Conservation (phyloP, 2,888 invertebrate genomes). For the Ditula angustiorana region DNA sequence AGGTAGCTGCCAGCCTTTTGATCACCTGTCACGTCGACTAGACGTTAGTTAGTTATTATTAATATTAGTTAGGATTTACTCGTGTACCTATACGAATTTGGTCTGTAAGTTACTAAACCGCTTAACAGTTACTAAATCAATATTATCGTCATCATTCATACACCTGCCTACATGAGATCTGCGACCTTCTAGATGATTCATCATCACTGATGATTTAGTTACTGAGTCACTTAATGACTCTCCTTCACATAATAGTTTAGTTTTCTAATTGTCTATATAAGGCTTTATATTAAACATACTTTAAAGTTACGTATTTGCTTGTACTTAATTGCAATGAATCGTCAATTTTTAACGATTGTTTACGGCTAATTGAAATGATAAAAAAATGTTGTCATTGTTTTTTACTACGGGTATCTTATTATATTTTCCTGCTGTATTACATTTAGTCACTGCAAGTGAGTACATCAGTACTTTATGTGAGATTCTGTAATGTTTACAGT, state of each 20-base stretch:
- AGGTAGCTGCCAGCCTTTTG: no score
- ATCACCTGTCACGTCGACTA: no score
- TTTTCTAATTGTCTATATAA: constrained; percentile 1
- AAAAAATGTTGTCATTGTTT: background rate
- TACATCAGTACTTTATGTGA: no score
- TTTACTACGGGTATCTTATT: no score
- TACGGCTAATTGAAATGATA: background rate
- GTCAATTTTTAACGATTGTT: background rate
- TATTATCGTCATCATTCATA: constrained; percentile 33
- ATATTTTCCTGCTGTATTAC: no score
- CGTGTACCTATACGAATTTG: no score
- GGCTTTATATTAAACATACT: no score
- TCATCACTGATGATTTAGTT: constrained; percentile 15
- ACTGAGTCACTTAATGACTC: constrained; percentile 29
- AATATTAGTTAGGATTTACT: no score
- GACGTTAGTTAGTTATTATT: no score
- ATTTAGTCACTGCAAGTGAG: no score
- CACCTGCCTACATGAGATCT: constrained; percentile 25
- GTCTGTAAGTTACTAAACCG: background rate
- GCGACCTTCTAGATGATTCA: constrained; percentile 2
- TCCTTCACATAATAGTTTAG: background rate
- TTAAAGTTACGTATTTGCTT: no score
- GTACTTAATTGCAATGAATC: background rate
- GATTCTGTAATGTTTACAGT: no score
- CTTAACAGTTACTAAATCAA: background rate